These are phyloP conservation scores for Camponotus vicinus DNA, from an alignment of 1,140 invertebrate genomes.

Conservation along the genomic window DNA sequence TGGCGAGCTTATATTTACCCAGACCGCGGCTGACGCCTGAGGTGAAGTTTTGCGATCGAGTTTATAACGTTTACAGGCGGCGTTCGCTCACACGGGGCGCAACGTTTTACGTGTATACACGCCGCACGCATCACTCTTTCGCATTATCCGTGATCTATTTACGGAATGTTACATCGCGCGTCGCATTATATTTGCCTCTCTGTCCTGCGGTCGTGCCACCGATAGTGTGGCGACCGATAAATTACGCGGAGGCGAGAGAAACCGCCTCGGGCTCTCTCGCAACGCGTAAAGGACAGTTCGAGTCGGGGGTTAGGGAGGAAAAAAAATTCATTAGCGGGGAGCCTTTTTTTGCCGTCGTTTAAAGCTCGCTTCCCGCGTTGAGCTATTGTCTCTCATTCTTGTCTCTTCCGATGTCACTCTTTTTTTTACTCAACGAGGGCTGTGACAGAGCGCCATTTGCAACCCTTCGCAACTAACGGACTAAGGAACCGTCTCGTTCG, in stretches of 20 bases:
- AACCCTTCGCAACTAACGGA: neutral
- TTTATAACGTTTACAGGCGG: conserved; percentile 31
- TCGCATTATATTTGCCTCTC: conserved; percentile 54
- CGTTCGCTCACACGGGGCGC: conserved; percentile 33
- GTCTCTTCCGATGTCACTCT: conserved; percentile 4
- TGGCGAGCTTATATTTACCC: conserved; percentile 53
- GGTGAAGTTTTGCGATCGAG: conserved; percentile 43
- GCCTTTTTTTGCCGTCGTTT: conserved; percentile 5
- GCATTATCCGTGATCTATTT: conserved; percentile 60
- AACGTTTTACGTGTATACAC: neutral
- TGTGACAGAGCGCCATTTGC: conserved; percentile 14
- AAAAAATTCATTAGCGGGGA: conserved; percentile 48
- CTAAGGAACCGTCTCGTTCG: conserved; percentile 9
- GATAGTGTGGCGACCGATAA: conserved; percentile 21
- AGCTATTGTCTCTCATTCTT: conserved; percentile 18
- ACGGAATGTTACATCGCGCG: conserved; percentile 55
- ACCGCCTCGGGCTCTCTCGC: conserved; percentile 25
- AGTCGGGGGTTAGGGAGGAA: neutral
- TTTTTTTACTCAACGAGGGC: conserved; percentile 6
- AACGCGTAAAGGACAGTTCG: conserved; percentile 27
- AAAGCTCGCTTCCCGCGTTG: neutral
- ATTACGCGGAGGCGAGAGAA: conserved; percentile 44
- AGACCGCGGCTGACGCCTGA: neutral
- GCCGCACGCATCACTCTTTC: conserved; percentile 46
- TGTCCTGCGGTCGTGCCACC: conserved; percentile 1